Percentiles rank a stretch among this genome's conserved stretches.
Evolutionary conservation across 2,888 invertebrate genomes (phyloP).

Genomic region (Ligdia adustata): DNA sequence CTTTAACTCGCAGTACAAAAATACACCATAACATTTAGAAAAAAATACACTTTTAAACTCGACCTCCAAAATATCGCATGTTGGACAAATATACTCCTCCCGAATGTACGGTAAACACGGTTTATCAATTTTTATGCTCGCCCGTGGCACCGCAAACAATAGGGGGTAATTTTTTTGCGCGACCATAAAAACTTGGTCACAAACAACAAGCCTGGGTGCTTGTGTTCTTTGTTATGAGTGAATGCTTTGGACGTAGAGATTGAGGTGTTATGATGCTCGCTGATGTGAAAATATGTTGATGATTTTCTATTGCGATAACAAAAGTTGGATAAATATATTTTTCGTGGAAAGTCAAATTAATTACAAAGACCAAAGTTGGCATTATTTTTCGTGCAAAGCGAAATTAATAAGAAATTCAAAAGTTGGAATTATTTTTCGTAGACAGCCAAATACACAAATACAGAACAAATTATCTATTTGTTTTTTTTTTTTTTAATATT

Average conservation of each 20-base stretch:
- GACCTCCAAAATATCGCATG: conserved; percentile 11
- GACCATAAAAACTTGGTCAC: conserved; percentile 27
- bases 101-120: conserved; percentile 16
- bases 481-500: no score
- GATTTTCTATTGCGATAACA: not conserved
- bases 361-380: no score
- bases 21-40: no score
- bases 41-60: not conserved
- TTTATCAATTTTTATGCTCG: conserved; percentile 34
- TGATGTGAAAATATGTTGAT: not conserved
- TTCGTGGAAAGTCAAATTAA: no score
- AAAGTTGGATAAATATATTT: no score
- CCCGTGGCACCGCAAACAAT: conserved; percentile 30
- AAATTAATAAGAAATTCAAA: no score
- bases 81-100: conserved; percentile 23
- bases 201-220: conserved; percentile 19
- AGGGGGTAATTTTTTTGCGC: conserved; percentile 29
- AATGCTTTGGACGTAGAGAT: not conserved
- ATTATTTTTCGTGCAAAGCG: no score
- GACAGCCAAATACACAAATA: no score
- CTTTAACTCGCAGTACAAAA: no score
- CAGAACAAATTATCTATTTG: no score
- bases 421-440: no score
- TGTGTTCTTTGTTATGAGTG: not conserved
- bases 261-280: conserved; percentile 8